Evolutionary conservation across 2,888 invertebrate genomes (phyloP).

Genomic region (Monochamus alternatus): DNA sequence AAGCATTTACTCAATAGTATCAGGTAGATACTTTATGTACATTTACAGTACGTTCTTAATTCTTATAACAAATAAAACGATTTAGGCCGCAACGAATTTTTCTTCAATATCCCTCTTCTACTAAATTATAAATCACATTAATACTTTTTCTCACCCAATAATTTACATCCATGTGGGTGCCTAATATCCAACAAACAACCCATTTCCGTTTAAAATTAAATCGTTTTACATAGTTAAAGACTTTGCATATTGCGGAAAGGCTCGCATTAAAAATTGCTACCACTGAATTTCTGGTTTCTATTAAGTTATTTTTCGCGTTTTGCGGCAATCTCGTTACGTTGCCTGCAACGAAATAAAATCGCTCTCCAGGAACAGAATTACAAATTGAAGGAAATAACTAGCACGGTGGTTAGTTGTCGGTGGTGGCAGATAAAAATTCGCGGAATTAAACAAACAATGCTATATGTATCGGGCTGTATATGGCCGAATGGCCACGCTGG

Average conservation of each 20-base stretch:
- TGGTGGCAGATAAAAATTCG: conserved; percentile 16
- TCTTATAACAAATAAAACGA: too few species aligned
- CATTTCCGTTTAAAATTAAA: conserved; percentile 12
- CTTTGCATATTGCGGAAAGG: conserved; percentile 1
- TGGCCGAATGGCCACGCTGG: conserved; percentile 9
- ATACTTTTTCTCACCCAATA: background rate
- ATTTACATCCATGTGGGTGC: background rate
- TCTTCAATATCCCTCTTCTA: too few species aligned
- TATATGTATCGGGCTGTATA: conserved; percentile 13
- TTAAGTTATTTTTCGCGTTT: conserved; percentile 40
- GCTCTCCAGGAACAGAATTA: conserved; percentile 42
- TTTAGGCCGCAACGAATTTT: too few species aligned
- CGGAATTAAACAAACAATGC: conserved; percentile 29
- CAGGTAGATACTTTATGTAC: too few species aligned
- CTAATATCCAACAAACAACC: conserved; percentile 1
- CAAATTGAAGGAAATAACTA: conserved; percentile 50
- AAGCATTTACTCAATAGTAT: background rate
- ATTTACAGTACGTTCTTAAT: too few species aligned
- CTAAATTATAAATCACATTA: too few species aligned
- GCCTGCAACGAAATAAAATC: conserved; percentile 43
- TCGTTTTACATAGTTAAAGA: conserved; percentile 8
- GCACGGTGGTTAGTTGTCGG: conserved; percentile 14
- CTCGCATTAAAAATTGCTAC: conserved; percentile 29
- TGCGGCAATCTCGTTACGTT: conserved; percentile 43
- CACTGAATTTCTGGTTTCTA: conserved; percentile 34